phyloP scores from a whole-genome alignment of 1,140 invertebrate species.

The Leptopilina clavipes region DNA sequence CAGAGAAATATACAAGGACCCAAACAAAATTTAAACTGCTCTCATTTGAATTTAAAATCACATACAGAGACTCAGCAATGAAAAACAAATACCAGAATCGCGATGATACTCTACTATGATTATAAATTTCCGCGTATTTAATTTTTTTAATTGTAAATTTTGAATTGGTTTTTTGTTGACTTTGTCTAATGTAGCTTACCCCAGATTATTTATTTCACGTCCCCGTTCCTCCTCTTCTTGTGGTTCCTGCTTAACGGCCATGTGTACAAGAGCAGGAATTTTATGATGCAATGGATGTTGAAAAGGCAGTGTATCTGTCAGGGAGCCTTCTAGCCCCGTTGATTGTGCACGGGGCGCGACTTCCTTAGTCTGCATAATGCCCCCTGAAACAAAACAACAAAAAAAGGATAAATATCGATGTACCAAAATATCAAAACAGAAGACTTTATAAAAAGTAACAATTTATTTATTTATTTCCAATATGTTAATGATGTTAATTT shows the following conservation, averaged over 20 bases:
- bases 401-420: neutral
- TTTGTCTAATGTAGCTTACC: no score
- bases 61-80: no score
- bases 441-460: no score
- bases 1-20: slow-evolving; percentile 6
- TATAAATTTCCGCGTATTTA: no score
- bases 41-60: neutral
- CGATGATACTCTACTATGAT: no score
- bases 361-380: slow-evolving; percentile 76
- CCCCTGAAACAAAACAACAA: slow-evolving; percentile 61
- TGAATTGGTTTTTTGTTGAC: no score
- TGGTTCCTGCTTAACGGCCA: slow-evolving; percentile 73
- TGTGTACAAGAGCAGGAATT: slow-evolving; percentile 63
- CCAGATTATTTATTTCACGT: slow-evolving; percentile 19
- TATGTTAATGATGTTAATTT: no score
- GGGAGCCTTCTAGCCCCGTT: slow-evolving; percentile 66
- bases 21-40: neutral
- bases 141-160: no score
- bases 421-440: no score
- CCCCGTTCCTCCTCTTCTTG: slow-evolving; percentile 68
- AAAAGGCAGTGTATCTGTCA: slow-evolving; percentile 60
- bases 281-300: slow-evolving; percentile 64
- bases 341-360: slow-evolving; percentile 70
- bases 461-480: no score
- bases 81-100: no score